These are phyloP conservation scores for Cremastinae sp. DNA, from an alignment of 2,888 invertebrate genomes.

Conservation along the genomic window DNA sequence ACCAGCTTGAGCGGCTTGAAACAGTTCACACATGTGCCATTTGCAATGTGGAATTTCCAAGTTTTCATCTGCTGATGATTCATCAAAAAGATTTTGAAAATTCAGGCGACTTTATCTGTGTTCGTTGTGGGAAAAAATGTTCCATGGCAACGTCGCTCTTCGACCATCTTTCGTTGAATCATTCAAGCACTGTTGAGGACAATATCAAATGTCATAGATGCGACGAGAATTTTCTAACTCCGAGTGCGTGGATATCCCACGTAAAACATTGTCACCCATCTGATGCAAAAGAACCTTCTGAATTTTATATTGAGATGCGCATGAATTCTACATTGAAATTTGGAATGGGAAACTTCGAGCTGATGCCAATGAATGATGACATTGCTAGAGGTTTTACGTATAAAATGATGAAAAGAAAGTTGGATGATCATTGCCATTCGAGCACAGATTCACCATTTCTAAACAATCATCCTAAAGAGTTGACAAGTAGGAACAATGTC, in stretches of 20 bases:
- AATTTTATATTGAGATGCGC: slow-evolving; percentile 51
- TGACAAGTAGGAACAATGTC: too few species aligned
- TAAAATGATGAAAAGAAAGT: not conserved
- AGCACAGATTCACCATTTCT: too few species aligned
- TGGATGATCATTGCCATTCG: not conserved
- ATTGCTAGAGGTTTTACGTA: slow-evolving; percentile 15
- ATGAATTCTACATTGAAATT: not conserved
- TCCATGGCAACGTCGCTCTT: slow-evolving; percentile 49
- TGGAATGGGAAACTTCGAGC: not conserved
- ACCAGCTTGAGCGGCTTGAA: not conserved
- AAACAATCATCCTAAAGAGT: too few species aligned
- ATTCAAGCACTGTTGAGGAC: slow-evolving; percentile 28
- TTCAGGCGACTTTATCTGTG: slow-evolving; percentile 63
- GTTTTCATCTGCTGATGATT: slow-evolving; percentile 35
- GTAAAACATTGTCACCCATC: slow-evolving; percentile 64
- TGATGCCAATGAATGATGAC: slow-evolving; percentile 28
- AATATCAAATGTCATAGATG: slow-evolving; percentile 60
- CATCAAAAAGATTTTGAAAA: slow-evolving; percentile 63
- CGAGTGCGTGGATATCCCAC: slow-evolving; percentile 60
- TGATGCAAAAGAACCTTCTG: slow-evolving; percentile 32
- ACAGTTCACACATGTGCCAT: slow-evolving; percentile 55
- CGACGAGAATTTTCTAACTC: slow-evolving; percentile 55
- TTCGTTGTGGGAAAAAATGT: slow-evolving; percentile 62
- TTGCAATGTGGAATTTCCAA: slow-evolving; percentile 63
- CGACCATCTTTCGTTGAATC: slow-evolving; percentile 63